Evolutionary conservation across 2,113 vertebrate species (phyloP), one percentile per base, ranked within the genome.

Genomic region (Ariopsis seemanni): DNA sequence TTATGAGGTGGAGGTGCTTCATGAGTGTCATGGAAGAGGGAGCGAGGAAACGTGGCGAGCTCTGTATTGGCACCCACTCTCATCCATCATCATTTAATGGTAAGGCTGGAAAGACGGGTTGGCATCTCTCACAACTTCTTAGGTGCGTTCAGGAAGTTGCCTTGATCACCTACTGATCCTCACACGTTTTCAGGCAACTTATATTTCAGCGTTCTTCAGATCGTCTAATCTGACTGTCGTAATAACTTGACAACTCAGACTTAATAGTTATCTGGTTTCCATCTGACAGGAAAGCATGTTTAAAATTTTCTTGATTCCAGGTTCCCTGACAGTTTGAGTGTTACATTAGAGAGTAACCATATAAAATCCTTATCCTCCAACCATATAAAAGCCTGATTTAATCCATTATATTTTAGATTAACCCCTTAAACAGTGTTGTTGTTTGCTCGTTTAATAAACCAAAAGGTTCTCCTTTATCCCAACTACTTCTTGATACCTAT

Each of bases 71-170:
- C 25, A 94, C 89, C 87, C 84, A 91, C 93, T 92, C 91, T 95
- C 95, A 95, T 96, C 93, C 90, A 93, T 97, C 95, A 96, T 95
- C 93, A 95, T 95, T 95, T 95, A 93, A 92, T 89, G 92, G 93
- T 92, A 92, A 94, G 93, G 90, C 90, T 93, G 90, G 89, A 90
- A 82, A 95, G 94, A 93, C 90, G 93, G 86, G 84, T 89, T 93
- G 91, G 92, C 93, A 95, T 96, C 93, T 93, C 93, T 96, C 94
- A 94, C 89, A 90, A 92, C 93, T 93, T 81, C 91, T 94, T 94
- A 94, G 92, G 91, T 90, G 69, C 86, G 87, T 93, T 94, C 92
- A 55, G 88, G 94, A 94, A 93, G 90, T 86, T 90, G 91, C 94
- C 95, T 93, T 93, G 94, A 88, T 86, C 89, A 89, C 86, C 65